Evolutionary conservation across 1,140 invertebrate genomes (phyloP).

Genomic region (Dendroctonus valens): DNA sequence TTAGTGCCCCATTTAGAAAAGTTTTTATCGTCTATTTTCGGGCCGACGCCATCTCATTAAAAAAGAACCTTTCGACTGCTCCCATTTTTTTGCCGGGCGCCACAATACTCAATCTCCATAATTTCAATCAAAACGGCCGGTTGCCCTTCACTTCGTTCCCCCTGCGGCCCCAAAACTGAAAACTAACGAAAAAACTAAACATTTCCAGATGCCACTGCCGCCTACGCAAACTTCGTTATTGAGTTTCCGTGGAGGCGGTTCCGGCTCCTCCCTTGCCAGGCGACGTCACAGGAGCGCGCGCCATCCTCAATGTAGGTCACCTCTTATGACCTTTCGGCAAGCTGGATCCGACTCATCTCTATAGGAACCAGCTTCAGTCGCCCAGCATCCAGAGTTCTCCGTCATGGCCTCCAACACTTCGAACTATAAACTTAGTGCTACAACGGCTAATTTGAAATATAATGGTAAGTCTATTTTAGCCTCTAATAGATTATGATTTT

Average conservation of each 20-base stretch:
- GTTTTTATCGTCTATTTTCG: too few relatives aligned
- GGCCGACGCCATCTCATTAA: background rate
- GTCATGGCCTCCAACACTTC: conserved; percentile 46
- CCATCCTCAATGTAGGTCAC: conserved; percentile 45
- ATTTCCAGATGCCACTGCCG: conserved; percentile 12
- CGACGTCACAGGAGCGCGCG: conserved; percentile 46
- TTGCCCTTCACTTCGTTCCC: background rate
- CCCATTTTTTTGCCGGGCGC: conserved; percentile 2
- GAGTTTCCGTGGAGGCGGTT: conserved; percentile 7
- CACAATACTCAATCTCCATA: conserved; percentile 10
- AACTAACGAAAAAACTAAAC: conserved; percentile 6
- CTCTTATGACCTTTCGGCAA: conserved; percentile 45
- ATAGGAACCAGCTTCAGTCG: conserved; percentile 32
- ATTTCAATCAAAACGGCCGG: conserved; percentile 24
- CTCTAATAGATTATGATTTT: too few relatives aligned
- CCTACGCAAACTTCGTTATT: conserved; percentile 4
- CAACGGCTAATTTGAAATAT: conserved; percentile 43
- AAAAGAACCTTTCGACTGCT: background rate
- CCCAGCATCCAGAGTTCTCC: conserved; percentile 44
- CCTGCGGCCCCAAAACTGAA: background rate
- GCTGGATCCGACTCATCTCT: conserved; percentile 39
- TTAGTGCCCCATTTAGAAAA: too few relatives aligned
- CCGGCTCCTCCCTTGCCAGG: conserved; percentile 33
- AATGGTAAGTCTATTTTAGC: conserved; percentile 44
- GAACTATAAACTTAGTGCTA: conserved; percentile 47